Conservation (phyloP, 2,113 vertebrate genomes). For the Hiodon alosoides region DNA sequence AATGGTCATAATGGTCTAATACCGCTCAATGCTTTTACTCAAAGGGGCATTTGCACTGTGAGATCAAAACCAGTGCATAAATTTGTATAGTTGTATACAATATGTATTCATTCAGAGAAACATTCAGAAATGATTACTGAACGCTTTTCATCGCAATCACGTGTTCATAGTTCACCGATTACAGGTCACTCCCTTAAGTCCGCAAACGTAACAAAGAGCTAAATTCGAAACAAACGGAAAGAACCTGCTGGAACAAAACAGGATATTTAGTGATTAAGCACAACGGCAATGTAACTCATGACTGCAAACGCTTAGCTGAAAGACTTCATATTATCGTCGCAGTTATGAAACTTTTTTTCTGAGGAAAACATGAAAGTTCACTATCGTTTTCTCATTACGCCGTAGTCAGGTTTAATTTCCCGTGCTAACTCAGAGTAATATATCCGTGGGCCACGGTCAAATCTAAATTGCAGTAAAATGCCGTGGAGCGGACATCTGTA, state of each 20-base stretch:
- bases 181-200: no score
- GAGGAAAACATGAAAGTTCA: slow-evolving; percentile 61
- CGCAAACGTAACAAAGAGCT: no score
- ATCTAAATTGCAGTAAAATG: slow-evolving; percentile 69
- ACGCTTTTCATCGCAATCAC: no score
- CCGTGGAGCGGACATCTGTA: slow-evolving; percentile 65
- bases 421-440: slow-evolving; percentile 52
- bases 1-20: no score
- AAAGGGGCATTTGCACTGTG: no score
- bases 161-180: no score
- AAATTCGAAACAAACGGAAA: neutral
- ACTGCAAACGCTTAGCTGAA: slow-evolving; percentile 56
- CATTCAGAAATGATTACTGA: no score
- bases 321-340: slow-evolving; percentile 51
- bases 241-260: slow-evolving; percentile 32
- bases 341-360: slow-evolving; percentile 50
- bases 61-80: no score
- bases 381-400: slow-evolving; percentile 70
- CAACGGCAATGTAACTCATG: slow-evolving; percentile 42
- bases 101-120: no score
- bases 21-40: no score
- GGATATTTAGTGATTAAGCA: slow-evolving; percentile 50
- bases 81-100: no score
- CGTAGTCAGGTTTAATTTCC: slow-evolving; percentile 68
- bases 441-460: slow-evolving; percentile 52